Base-by-base conservation (phyloP, 2,113 vertebrate genomes). In the Vidua chalybeata region DNA sequence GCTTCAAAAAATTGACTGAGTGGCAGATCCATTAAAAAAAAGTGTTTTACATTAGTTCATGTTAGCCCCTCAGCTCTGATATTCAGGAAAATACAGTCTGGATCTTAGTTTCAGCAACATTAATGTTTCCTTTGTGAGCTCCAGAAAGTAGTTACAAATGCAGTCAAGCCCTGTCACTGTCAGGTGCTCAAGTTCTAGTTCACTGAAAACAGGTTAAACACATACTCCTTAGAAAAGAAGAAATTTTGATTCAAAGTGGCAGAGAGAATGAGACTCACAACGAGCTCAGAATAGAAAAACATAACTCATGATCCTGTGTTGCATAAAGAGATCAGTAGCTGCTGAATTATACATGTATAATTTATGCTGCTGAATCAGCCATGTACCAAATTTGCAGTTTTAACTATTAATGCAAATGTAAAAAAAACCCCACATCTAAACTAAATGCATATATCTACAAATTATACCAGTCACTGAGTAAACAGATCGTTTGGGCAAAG, bases 321-420 rank as follows among this genome's bases (percentile, higher is more conserved):
- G 37, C 76, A 67, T 64, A 69, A 85, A 71, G 49, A 56, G 33
- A 87, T 66, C 63, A 15, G 52, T 83, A 71, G 54, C 56, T 91
- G n/a, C 63, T 85, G 84, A 54, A 78, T 78, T 87, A 54, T 39
- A 71, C 24, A 30, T 66, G 26, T 43, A 78, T 88, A 78, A 91
- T 93, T 91, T 55, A 91, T 33, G 35, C 69, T 61, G 72, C 88
- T 56, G 59, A 86, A 62, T 71, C 94, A 91, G 43, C 45, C 43
- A 15, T 41, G 28, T 68, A 54, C 72, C 51, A 76, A n/a, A 93
- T 82, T 77, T 39, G 3, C 31, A 31, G 35, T 66, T 86, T 90
- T 86, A 86, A 63, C 73, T 86, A 74, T 87, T 88, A 87, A 82
- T 68, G 59, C 8, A 90, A 61, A 74, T 52, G 26, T 24, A 63